Evolutionary conservation across 2,113 vertebrate species (phyloP).

Genomic region (Pseudopodoces humilis): DNA sequence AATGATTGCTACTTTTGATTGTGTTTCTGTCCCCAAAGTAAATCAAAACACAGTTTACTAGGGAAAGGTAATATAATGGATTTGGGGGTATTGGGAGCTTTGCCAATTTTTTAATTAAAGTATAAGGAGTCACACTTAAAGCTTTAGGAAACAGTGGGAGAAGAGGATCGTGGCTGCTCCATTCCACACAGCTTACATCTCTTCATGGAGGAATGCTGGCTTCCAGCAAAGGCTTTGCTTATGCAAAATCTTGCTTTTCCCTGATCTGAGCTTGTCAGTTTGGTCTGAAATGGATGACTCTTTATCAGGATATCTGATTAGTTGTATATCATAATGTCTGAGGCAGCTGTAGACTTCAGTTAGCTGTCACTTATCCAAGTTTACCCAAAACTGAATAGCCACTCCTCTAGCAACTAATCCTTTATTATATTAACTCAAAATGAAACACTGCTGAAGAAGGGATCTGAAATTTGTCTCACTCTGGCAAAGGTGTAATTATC

Average conservation of each 20-base stretch:
- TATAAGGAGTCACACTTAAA: neutral
- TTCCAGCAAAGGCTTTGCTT: neutral
- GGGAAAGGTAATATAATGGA: neutral
- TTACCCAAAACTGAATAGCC: neutral
- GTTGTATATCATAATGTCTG: neutral
- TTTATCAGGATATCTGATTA: neutral
- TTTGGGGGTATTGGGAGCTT: neutral
- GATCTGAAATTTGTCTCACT: neutral
- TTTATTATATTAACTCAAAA: neutral
- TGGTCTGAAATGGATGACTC: neutral
- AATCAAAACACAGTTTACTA: neutral
- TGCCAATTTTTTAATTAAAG: neutral
- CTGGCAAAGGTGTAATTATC: neutral
- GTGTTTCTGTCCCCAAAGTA: neutral
- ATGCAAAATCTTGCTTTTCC: neutral
- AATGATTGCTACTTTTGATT: neutral
- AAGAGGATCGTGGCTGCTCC: neutral
- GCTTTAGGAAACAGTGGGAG: neutral
- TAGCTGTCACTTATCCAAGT: neutral
- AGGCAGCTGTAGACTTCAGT: neutral
- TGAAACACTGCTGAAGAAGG: neutral
- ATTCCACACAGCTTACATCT: neutral
- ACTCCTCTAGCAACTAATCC: neutral
- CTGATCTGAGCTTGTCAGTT: neutral
- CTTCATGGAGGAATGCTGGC: neutral